Base-by-base conservation (phyloP, 2,113 vertebrate species). In the Pitta sordida region DNA sequence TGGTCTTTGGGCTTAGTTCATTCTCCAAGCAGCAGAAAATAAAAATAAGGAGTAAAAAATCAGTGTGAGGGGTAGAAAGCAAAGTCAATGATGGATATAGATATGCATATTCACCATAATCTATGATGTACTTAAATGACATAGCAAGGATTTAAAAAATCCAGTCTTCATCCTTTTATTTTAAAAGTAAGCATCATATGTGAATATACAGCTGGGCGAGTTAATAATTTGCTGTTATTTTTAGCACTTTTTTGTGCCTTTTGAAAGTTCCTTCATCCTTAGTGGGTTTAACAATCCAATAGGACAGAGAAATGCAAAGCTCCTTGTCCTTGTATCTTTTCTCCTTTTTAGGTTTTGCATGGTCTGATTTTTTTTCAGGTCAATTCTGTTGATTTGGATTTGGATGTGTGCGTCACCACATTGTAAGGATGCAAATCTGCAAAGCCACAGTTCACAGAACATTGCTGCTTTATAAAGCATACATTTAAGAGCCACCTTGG, bases 221-320 rank as follows among this genome's bases (percentile, higher is more conserved):
- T 73, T 64, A 49, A 71, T 69, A 0, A 23, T 89, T 71, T 63
- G 29, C 32, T 76, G 46, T 10, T 78, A 39, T 51, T 71, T 67
- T 88, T 82, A 82, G 30, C 43, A 82, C 44, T 71, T 86, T 88
- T 46, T 74, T 36, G 48, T 51, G 39, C 14, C 18, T 74, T 86
- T 77, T 53, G 37, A 79, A 85, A 73, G 51, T 15, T 60, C 15
- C 18, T 93, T 76, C 46, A 76, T 34, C 70, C 34, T 85, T 74
- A 68, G 34, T 39, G 58, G 36, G 14, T 67, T 30, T 84, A 74
- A 59, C 34, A 78, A 34, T 43, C 29, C 43, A 63, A 60, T 46
- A 82, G 15, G 32, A 60, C 17, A 60, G 56, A 55, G 37, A 67
- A 78, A 95, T 2, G 15, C 0, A 0, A 86, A 86, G 20, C 44